Conservation (phyloP, 2,113 vertebrate genomes). For the Procavia capensis region DNA sequence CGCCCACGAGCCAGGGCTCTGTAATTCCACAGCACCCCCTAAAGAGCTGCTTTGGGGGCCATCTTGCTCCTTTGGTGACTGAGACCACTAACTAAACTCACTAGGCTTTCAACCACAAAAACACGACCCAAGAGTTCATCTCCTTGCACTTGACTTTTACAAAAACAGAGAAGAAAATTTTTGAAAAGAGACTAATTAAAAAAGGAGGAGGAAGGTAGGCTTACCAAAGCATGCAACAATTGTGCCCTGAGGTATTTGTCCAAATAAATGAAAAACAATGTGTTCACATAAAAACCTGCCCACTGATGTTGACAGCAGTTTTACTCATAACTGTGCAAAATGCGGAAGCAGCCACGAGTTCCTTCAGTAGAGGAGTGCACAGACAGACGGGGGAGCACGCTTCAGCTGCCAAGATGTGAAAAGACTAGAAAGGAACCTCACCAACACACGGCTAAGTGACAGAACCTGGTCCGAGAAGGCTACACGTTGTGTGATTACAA, state of each 20-base stretch:
- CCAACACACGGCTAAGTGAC: neutral
- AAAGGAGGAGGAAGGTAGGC: neutral
- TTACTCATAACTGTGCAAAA: neutral
- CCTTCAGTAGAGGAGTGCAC: neutral
- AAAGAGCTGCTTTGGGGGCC: neutral
- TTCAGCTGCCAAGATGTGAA: neutral
- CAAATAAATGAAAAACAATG: neutral
- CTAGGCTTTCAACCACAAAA: neutral
- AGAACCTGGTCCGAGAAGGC: neutral
- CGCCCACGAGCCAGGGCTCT: neutral
- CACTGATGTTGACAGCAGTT: neutral
- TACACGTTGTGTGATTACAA: accelerated
- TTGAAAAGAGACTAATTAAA: neutral
- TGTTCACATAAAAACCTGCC: neutral
- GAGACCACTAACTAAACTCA: neutral
- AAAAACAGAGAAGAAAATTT: neutral
- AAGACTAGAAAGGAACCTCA: neutral
- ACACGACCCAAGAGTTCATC: neutral
- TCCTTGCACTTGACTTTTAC: neutral
- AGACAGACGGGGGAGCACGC: neutral
- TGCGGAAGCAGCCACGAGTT: neutral
- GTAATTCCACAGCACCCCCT: accelerated
- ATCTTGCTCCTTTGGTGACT: neutral
- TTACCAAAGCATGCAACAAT: neutral
- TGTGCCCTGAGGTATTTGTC: neutral